phyloP scores from a whole-genome alignment of 2,888 invertebrate genomes.

The Agrilus cyanescens region DNA sequence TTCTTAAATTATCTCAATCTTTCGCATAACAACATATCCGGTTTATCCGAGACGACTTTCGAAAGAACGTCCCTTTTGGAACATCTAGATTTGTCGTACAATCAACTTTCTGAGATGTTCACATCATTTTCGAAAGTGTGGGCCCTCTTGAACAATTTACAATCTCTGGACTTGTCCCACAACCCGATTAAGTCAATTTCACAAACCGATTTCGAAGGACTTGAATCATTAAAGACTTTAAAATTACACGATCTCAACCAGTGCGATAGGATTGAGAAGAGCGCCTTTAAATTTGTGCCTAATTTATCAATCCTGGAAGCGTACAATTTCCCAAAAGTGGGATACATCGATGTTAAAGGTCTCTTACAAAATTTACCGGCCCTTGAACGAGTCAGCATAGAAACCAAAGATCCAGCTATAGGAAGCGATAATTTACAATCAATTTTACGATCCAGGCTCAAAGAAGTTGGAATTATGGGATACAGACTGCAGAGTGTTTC shows the following conservation, averaged over 20 bases:
- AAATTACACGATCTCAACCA: conserved; percentile 54
- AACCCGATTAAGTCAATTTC: conserved; percentile 73
- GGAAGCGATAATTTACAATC: conserved; percentile 73
- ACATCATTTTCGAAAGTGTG: conserved; percentile 53
- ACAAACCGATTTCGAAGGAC: conserved; percentile 62
- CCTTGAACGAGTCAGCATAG: conserved; percentile 67
- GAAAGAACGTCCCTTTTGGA: conserved; percentile 70
- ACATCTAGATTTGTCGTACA: conserved; percentile 63
- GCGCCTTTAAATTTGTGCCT: conserved; percentile 59
- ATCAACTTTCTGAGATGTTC: conserved; percentile 49
- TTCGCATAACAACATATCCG: conserved; percentile 60
- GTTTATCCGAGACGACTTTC: conserved; percentile 55
- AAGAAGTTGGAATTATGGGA: conserved; percentile 63
- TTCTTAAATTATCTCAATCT: conserved; percentile 69
- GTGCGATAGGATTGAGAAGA: conserved; percentile 70
- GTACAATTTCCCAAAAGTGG: conserved; percentile 65
- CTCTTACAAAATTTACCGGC: conserved; percentile 63
- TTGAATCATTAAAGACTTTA: conserved; percentile 52
- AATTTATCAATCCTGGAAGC: conserved; percentile 60
- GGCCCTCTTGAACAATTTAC: conserved; percentile 59
- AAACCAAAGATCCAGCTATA: conserved; percentile 72
- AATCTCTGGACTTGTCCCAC: conserved; percentile 64
- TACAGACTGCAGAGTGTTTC: conserved; percentile 63
- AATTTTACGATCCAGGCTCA: conserved; percentile 64
- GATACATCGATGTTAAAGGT: conserved; percentile 77